Conservation (phyloP, 2,797 vertebrate species). For the Siniperca obscura region DNA sequence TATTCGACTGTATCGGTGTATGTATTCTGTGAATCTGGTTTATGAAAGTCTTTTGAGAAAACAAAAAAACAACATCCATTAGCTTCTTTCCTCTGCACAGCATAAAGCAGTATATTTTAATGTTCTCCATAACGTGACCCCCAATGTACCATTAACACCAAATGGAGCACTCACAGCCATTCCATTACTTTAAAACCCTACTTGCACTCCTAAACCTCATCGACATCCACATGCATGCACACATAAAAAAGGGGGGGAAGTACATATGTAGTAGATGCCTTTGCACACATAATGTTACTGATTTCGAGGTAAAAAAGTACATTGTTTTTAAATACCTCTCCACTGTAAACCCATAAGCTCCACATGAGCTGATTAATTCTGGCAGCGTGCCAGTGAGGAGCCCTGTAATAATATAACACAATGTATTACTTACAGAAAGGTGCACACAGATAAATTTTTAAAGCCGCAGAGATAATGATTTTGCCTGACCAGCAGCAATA, state of each 20-base stretch:
- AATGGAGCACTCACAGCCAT: slow-evolving; percentile 50
- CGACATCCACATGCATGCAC: slow-evolving; percentile 17
- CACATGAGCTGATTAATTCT: slow-evolving; percentile 59
- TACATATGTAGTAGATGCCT: background rate
- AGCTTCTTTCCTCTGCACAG: background rate
- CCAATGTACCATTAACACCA: slow-evolving; percentile 52
- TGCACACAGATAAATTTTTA: slow-evolving; percentile 56
- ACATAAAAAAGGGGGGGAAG: background rate
- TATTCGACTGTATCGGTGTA: background rate
- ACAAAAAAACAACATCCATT: slow-evolving; percentile 28
- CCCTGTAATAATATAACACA: slow-evolving; percentile 54
- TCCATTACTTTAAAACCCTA: slow-evolving; percentile 57
- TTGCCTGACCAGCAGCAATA: slow-evolving; percentile 52
- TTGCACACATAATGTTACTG: slow-evolving; percentile 6
- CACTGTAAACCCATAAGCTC: slow-evolving; percentile 59
- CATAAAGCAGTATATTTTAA: slow-evolving; percentile 42
- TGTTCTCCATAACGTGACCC: slow-evolving; percentile 57
- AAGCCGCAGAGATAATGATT: slow-evolving; percentile 47
- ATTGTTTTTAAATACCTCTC: slow-evolving; percentile 63
- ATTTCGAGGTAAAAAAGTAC: slow-evolving; percentile 51
- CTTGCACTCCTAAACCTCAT: slow-evolving; percentile 47
- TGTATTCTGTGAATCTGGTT: background rate
- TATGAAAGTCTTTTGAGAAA: background rate
- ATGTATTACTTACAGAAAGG: slow-evolving; percentile 62
- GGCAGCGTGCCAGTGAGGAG: slow-evolving; percentile 51